Percentiles rank a stretch among this genome's conserved stretches.
Conservation (phyloP, 2,797 vertebrate species). For the Catamblyrhynchus diadema region DNA sequence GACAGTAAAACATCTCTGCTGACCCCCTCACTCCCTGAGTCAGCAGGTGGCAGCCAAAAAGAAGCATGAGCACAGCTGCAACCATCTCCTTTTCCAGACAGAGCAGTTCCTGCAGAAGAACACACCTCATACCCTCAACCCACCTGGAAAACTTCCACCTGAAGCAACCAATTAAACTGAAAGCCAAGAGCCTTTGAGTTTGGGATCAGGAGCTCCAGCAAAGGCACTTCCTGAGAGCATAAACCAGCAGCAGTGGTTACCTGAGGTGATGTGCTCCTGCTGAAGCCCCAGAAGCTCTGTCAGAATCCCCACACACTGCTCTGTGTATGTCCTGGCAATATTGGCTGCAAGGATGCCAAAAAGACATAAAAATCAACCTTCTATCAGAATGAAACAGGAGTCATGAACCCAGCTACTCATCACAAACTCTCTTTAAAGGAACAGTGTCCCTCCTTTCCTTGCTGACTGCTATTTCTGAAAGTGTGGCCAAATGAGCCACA, state of each 20-base stretch:
- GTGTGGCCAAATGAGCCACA: not conserved
- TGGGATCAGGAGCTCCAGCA: not conserved
- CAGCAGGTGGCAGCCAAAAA: not conserved
- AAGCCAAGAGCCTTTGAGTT: not conserved
- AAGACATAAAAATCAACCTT: not conserved
- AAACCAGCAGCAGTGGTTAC: constrained; percentile 66
- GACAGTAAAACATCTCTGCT: not conserved
- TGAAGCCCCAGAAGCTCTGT: constrained; percentile 87
- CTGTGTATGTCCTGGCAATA: constrained; percentile 90
- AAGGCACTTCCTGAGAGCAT: not conserved
- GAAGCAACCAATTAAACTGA: not conserved
- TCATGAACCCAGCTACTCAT: not conserved
- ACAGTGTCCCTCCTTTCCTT: not conserved
- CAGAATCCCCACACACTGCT: constrained; percentile 88
- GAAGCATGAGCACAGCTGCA: not conserved
- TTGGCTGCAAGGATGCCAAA: constrained; percentile 74
- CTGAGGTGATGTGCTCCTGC: constrained; percentile 93
- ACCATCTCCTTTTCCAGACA: not conserved
- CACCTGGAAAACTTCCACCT: not conserved
- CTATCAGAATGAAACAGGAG: not conserved
- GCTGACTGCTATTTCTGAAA: not conserved
- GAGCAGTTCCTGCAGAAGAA: not conserved
- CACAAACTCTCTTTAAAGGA: not conserved
- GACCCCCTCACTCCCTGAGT: not conserved
- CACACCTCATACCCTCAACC: not conserved